Evolutionary conservation across 2,797 vertebrate species (phyloP), one percentile per base, ranked within the genome.

Genomic region (Lophotriccus pileatus): DNA sequence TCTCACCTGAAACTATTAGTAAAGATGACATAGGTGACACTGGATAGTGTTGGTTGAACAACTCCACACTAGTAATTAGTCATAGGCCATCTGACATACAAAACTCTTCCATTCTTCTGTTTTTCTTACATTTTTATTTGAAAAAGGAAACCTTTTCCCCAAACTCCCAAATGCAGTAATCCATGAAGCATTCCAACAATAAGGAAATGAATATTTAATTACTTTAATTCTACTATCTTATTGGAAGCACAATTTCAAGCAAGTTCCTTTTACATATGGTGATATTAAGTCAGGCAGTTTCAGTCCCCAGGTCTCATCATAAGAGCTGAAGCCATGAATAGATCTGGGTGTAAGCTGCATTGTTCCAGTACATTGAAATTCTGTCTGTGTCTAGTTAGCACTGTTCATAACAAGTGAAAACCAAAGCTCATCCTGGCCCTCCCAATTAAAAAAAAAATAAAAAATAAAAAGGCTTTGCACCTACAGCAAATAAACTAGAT

Each of bases 191-290:
- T 85, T 92, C 58, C 62, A 69, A 68, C 53, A 95, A 89, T 46
- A 81, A 78, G 43, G 64, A 92, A 93, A 84, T 89, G 5, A 93
- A 93, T 85, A 91, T 87, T 92, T 92, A 85, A 93, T 83, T 81
- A 69, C 43, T 91, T 91, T 83, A 89, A 88, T 92, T 94, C 85
- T 84, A 55, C 69, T 68, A 8, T 28, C 41, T 72, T 91, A 87
- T 32, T 75, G 85, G 89, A 94, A 92, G 53, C 30, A 62, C 64
- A 32, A 7, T 87, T 93, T 85, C 72, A 85, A 68, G 69, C 24
- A 91, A 75, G 50, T 53, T 93, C 36, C 76, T 89, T 78, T 85
- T 80, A 52, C 5, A 2, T 32, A 19, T 41, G 56, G 34, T 24
- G 10, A 75, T 94, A 93, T 47, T 86, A 75, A 93, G 37, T 62